Base-by-base conservation (phyloP, 1,140 invertebrate species). In the Achatina immaculata region DNA sequence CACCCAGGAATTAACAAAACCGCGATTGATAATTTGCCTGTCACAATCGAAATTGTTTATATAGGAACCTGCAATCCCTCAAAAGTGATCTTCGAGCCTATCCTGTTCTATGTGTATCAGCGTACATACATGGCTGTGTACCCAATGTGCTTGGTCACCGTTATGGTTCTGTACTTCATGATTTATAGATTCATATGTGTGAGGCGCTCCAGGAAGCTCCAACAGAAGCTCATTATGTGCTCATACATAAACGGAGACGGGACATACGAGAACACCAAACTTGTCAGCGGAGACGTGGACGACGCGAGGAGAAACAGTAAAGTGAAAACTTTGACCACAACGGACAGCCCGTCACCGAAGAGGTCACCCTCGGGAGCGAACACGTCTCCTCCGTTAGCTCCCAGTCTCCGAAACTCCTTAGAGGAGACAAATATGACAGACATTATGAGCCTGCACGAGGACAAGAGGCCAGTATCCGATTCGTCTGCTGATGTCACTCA, bases 51-150 rank as follows among this genome's bases (percentile, higher is more conserved):
- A 48, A n/a, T 66, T 28, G 74, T 83, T 14, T 79, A 81, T 72
- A 75, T 80, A 55, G 83, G 81, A 6, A 55, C 76, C 21, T 86
- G 85, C 62, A 65, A 66, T 0, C 80, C 85, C 1, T 82, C 78
- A 6, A 51, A 65, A 21, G 79, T 82, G 36, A 78, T 84, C 36
- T 58, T 86, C 19, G 66, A 69, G 28, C 51, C 6, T 24, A 24
- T 24, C 24, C 14, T 74, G 24, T 51, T 74, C 72, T 7, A 74
- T 7, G 45, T 19, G 0, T 87, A 85, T 45, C 82, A 83, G 58
- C 86, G 77, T 28, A 77, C 83, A 28, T 85, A 89, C 79, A 82
- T 83, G 1, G 81, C 83, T 0, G 77, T 89, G n/a, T 89, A 83
- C 65, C 80, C 83, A 0, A 74, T 86, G 31, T 87, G 85, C 73